Conservation (phyloP, 2,797 vertebrate genomes). For the Anisognathus igniventris region DNA sequence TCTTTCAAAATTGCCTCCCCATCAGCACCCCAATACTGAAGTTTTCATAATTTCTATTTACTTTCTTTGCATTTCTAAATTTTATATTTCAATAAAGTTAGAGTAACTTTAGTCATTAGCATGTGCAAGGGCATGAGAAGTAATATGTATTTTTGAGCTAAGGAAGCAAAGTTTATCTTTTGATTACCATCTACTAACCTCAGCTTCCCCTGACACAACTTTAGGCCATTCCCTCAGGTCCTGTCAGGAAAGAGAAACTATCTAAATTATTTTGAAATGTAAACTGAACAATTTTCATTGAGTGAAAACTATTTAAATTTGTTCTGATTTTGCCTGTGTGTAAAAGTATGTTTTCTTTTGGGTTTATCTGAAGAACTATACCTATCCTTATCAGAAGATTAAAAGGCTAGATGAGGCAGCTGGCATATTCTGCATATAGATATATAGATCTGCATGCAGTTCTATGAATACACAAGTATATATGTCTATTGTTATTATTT, state of each 20-base stretch:
- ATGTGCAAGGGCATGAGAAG: neutral
- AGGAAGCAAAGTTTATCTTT: neutral
- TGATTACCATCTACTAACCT: neutral
- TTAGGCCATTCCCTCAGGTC: neutral
- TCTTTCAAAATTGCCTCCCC: neutral
- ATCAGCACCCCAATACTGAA: neutral
- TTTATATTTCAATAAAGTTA: neutral
- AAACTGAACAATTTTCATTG: neutral
- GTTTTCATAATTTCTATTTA: neutral
- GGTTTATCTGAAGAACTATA: neutral
- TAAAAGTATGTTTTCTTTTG: neutral
- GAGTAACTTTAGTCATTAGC: neutral
- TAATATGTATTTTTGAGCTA: neutral
- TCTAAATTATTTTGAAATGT: neutral
- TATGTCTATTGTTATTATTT: neutral
- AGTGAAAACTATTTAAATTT: neutral
- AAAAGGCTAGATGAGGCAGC: neutral
- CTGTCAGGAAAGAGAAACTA: neutral
- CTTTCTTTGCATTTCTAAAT: neutral
- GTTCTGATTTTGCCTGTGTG: neutral
- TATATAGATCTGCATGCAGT: neutral
- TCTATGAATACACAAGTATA: neutral
- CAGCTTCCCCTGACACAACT: neutral
- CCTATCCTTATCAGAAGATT: neutral
- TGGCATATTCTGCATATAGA: neutral